Evolutionary conservation across 2,113 vertebrate genomes (phyloP).

Genomic region (Chloroceryle aenea): DNA sequence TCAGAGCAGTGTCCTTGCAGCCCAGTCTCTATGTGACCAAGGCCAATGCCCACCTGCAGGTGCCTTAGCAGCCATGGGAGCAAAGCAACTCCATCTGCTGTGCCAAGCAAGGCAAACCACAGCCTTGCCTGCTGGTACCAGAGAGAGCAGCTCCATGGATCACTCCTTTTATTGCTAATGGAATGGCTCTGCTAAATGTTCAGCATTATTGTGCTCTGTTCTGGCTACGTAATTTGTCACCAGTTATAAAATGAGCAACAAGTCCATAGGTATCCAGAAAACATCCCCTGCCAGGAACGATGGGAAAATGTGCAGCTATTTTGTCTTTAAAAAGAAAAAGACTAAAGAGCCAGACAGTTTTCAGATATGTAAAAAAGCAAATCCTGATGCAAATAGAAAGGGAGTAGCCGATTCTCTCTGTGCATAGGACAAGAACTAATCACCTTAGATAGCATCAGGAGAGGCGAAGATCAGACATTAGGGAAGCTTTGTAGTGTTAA

Average conservation of each 20-base stretch:
- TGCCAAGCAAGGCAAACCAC: background rate
- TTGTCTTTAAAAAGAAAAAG: background rate
- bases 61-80: background rate
- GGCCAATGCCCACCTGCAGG: background rate
- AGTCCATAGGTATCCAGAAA: background rate
- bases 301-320: background rate
- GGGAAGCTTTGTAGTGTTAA: constrained; percentile 53
- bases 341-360: background rate
- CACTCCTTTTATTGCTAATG: background rate
- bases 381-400: background rate
- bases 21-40: accelerated
- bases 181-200: background rate
- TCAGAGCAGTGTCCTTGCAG: background rate
- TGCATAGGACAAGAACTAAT: background rate
- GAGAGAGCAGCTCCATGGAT: background rate
- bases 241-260: background rate
- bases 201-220: background rate
- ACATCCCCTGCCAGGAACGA: background rate
- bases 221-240: background rate
- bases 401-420: background rate
- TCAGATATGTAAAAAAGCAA: background rate
- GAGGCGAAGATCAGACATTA: constrained; percentile 4
- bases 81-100: background rate
- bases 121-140: background rate
- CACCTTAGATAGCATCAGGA: constrained; percentile 39